Conservation (phyloP, 2,113 vertebrate species). For the Typhlomys cinereus region DNA sequence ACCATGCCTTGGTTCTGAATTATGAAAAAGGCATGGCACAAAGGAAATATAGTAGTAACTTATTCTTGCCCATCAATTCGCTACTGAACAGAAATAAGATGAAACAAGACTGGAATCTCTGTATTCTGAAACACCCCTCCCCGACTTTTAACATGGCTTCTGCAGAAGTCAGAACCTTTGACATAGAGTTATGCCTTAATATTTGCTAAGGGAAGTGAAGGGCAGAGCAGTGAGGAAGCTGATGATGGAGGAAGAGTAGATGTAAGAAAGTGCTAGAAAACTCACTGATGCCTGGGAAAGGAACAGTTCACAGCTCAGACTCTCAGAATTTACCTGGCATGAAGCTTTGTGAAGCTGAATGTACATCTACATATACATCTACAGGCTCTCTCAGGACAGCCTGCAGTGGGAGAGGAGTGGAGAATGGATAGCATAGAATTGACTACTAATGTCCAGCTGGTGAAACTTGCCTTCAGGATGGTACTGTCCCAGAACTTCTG, state of each 20-base stretch:
- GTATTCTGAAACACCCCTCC: not conserved
- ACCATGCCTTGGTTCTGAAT: too few relatives aligned
- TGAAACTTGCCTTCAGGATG: too few relatives aligned
- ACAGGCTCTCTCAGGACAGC: too few relatives aligned
- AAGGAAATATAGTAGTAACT: not conserved
- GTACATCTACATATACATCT: too few relatives aligned
- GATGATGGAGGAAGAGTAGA: not conserved
- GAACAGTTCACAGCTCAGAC: not conserved
- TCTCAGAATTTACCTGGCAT: too few relatives aligned
- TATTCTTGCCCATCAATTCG: not conserved
- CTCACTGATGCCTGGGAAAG: not conserved
- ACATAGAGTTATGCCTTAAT: not conserved
- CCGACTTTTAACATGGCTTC: not conserved
- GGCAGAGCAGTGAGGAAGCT: not conserved
- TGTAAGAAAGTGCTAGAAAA: not conserved
- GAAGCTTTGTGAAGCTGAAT: too few relatives aligned
- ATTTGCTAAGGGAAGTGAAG: not conserved
- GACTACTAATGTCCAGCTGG: too few relatives aligned
- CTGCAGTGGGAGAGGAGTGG: too few relatives aligned
- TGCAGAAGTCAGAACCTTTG: not conserved
- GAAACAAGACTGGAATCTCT: not conserved
- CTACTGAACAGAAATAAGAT: not conserved
- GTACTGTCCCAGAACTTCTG: too few relatives aligned
- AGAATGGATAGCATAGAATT: too few relatives aligned
- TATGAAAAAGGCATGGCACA: too few relatives aligned